Conservation (phyloP, 2,113 vertebrate species). For the Polyodon spathula region DNA sequence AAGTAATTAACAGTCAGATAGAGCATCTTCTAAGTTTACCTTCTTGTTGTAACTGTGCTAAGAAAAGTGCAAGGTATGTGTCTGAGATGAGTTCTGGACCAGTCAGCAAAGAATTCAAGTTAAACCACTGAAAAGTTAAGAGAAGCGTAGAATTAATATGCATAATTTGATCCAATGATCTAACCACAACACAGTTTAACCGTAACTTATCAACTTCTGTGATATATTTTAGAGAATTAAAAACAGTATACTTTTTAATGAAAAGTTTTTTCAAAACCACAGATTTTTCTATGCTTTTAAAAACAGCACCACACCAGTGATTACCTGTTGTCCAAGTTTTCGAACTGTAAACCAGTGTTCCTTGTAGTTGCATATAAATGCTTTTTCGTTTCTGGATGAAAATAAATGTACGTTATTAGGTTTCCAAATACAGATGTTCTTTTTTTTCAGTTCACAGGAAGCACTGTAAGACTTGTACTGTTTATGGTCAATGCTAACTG, state of each 20-base stretch:
- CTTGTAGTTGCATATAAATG: conserved; percentile 99
- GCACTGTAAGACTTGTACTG: neutral
- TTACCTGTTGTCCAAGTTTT: conserved; percentile 97
- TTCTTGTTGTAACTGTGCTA: conserved; percentile 97
- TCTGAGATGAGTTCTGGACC: conserved; percentile 98
- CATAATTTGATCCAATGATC: too few relatives aligned
- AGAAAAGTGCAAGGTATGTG: conserved; percentile 95
- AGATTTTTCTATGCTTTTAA: neutral
- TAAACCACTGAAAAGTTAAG: conserved; percentile 83
- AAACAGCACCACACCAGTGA: neutral
- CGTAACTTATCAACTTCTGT: too few relatives aligned
- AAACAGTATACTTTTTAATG: neutral
- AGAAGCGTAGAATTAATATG: conserved; percentile 13
- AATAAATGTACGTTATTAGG: conserved; percentile 31
- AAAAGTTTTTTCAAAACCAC: too few relatives aligned
- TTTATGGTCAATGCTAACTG: too few relatives aligned
- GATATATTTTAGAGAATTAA: neutral
- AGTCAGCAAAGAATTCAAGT: conserved; percentile 95
- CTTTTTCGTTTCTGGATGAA: conserved; percentile 92
- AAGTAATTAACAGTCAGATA: neutral
- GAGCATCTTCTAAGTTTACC: conserved; percentile 51
- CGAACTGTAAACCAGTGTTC: conserved; percentile 99
- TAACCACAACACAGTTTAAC: too few relatives aligned
- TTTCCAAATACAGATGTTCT: neutral
- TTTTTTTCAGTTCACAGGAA: neutral